Conservation (phyloP, 2,113 vertebrate species). For the Boulengeromyrus knoepffleri region DNA sequence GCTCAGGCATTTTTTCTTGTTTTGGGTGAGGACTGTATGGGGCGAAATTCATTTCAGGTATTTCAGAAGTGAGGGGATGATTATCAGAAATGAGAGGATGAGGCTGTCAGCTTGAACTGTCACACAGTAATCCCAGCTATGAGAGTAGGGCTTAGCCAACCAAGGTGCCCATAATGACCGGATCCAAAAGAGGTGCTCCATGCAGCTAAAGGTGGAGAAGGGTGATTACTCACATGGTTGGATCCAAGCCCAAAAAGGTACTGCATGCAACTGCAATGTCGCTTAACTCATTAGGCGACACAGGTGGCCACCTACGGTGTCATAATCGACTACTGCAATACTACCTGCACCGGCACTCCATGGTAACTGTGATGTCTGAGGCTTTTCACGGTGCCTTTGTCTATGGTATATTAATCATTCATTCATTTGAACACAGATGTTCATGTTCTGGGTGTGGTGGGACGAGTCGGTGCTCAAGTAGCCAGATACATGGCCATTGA, state of each 20-base stretch:
- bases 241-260: neutral
- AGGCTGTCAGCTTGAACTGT: neutral
- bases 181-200: neutral
- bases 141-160: neutral
- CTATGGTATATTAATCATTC: neutral
- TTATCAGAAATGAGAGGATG: neutral
- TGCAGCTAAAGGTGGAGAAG: neutral
- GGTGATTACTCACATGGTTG: neutral
- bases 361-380: neutral
- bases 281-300: neutral
- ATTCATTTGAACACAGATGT: neutral
- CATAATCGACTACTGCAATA: neutral
- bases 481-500: too few species aligned
- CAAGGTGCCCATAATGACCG: neutral
- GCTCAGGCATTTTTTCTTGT: neutral
- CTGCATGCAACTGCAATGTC: neutral
- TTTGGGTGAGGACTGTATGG: neutral
- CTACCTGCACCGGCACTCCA: neutral
- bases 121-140: neutral
- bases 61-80: neutral
- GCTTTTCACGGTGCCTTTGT: neutral
- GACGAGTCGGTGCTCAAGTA: neutral
- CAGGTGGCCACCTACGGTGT: neutral
- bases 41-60: neutral
- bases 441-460: neutral